Evolutionary conservation across 2,888 invertebrate genomes (phyloP), one percentile per base, ranked within the genome.

Genomic region (Laspeyria flexula): DNA sequence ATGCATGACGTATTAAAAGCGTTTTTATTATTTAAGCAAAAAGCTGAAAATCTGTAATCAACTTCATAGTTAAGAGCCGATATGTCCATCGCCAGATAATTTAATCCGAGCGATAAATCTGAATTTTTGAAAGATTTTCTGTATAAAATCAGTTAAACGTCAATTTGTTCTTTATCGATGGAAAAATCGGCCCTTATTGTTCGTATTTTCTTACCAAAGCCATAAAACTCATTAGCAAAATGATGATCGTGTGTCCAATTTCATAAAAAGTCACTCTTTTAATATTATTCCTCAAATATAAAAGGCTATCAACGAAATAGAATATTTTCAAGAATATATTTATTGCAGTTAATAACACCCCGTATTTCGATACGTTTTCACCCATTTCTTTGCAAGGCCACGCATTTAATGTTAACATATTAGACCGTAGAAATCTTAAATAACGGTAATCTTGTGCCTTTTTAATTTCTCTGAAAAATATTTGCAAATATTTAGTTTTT

Each of bases 311-410:
- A 3, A 0, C 1, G 0, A 45, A 1, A 12, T 12, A 34, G 13
- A 29, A 11, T 9, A 18, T 0, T 16, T 23, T 7, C 4, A 51
- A 18, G 16, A 31, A 0, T 6, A 45, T 13, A 10, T 25, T 21
- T 12, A 4, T 7, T 3, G 12, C 10, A 9, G 30, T 7, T 10
- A 43, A 2, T 0, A 61, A 6, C 10, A 0, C 0, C 6, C 5
- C 12, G 12, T 29, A 43, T 16, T 47, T 44, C 0, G 43, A 29
- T 5, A 5, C 1, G 0, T 11, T 16, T n/a, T 59, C 48, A 0
- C 53, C 49, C 0, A 57, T 9, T 12, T 62, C 48, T 4, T 51
- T 12, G 0, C 13, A 27, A 0, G 64, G 62, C 59, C 64, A 62
- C 0, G 0, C 27, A 16, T 55, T 55, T 9, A 49, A 0, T 1